phyloP scores from a whole-genome alignment of 2,888 invertebrate genomes.

The Sinopyrophorus schimmeli region DNA sequence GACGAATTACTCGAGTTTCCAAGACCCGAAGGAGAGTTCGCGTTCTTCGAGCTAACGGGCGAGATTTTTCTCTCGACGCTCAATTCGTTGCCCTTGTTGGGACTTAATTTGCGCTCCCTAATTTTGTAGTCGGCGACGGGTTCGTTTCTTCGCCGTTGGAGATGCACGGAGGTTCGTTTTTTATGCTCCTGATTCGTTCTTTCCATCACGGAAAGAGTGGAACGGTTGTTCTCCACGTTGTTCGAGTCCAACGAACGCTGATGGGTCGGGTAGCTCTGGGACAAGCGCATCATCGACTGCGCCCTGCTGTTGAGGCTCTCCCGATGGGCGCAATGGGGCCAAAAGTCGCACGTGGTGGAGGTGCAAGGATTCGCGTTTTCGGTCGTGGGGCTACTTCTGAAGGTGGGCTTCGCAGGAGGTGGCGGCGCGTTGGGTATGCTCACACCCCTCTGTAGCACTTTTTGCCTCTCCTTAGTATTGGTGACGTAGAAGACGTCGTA shows the following conservation, averaged over 20 bases:
- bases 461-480: constrained; percentile 51
- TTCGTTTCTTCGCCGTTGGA: constrained; percentile 22
- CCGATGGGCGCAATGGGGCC: constrained; percentile 63
- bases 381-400: constrained; percentile 38
- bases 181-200: constrained; percentile 33
- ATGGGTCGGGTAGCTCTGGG: constrained; percentile 61
- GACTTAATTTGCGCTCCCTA: constrained; percentile 39
- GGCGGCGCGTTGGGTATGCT: constrained; percentile 55
- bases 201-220: constrained; percentile 25
- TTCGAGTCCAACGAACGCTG: constrained; percentile 53
- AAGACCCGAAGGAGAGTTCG: constrained; percentile 46
- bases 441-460: constrained; percentile 56
- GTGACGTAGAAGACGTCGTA: constrained; percentile 51
- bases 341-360: constrained; percentile 64
- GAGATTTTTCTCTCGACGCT: constrained; percentile 33
- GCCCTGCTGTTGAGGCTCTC: constrained; percentile 48
- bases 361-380: constrained; percentile 56
- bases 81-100: constrained; percentile 36
- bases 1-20: constrained; percentile 52
- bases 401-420: constrained; percentile 41
- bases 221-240: constrained; percentile 27
- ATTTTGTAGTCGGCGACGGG: constrained; percentile 14
- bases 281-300: constrained; percentile 55
- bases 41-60: constrained; percentile 41
- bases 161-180: constrained; percentile 28